Conservation (phyloP, 1,140 invertebrate genomes). For the Scaptomyza graminum region DNA sequence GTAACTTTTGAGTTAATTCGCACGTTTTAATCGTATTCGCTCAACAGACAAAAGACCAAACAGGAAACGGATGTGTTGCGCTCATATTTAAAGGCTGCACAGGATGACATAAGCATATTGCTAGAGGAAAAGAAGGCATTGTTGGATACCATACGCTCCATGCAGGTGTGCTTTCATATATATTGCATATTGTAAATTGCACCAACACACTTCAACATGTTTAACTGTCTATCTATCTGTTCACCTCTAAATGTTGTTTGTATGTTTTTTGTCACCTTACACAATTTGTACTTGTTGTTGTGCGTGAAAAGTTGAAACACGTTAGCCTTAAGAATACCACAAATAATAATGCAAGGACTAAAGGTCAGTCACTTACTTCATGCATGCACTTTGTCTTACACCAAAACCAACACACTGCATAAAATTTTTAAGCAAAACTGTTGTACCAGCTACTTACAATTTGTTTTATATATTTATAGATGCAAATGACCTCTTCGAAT, state of each 20-base stretch:
- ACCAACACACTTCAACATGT: slow-evolving; percentile 28
- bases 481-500: slow-evolving; percentile 81
- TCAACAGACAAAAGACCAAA: slow-evolving; percentile 84
- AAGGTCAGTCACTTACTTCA: slow-evolving; percentile 74
- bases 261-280: slow-evolving; percentile 50
- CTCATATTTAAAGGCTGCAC: slow-evolving; percentile 87
- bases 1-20: background rate
- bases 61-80: slow-evolving; percentile 87
- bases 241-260: slow-evolving; percentile 57
- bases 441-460: background rate
- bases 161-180: slow-evolving; percentile 85
- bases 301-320: slow-evolving; percentile 69
- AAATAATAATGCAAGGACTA: slow-evolving; percentile 76
- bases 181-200: background rate
- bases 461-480: slow-evolving; percentile 45
- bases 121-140: slow-evolving; percentile 90
- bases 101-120: slow-evolving; percentile 89
- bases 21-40: background rate
- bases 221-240: slow-evolving; percentile 54
- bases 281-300: slow-evolving; percentile 59
- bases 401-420: slow-evolving; percentile 1
- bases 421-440: background rate
- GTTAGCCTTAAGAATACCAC: slow-evolving; percentile 71
- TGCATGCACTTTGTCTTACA: slow-evolving; percentile 42
- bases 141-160: slow-evolving; percentile 87